Evolutionary conservation across 1,140 invertebrate species (phyloP).

Genomic region (Steinernema khuongi): DNA sequence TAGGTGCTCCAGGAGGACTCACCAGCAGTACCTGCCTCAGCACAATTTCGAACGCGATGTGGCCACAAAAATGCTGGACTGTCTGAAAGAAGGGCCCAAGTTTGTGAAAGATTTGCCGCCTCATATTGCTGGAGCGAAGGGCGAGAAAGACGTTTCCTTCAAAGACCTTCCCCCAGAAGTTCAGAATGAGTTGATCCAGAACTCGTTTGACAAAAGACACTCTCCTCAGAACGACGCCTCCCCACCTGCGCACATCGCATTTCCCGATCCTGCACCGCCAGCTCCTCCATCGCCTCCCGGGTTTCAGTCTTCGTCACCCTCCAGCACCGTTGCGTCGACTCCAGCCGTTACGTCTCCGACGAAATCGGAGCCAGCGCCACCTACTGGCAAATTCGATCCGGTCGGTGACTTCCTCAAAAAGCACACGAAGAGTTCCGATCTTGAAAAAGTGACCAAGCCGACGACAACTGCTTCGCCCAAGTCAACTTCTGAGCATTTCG

Average conservation of each 20-base stretch:
- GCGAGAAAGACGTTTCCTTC: not conserved
- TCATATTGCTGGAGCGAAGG: not conserved
- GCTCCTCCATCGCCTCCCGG: not conserved
- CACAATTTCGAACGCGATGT: not conserved
- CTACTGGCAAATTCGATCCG: too few species aligned
- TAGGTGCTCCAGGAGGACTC: not conserved
- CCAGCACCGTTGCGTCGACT: not conserved
- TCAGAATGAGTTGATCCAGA: slow-evolving; percentile 5
- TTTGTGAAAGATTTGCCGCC: not conserved
- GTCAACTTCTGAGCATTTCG: too few species aligned
- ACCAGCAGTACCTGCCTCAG: not conserved
- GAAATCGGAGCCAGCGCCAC: too few species aligned
- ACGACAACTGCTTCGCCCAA: too few species aligned
- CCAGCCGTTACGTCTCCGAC: not conserved
- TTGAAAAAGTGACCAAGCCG: too few species aligned
- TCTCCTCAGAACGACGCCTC: not conserved
- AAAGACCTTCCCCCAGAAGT: not conserved
- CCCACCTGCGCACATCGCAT: not conserved
- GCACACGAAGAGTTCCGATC: too few species aligned
- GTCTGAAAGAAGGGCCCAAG: not conserved
- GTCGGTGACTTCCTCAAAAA: too few species aligned
- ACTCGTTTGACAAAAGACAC: not conserved
- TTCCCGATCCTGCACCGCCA: not conserved
- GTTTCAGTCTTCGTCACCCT: not conserved
- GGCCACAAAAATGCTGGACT: not conserved